These are phyloP conservation scores for Euplexia lucipara DNA, from an alignment of 2,888 invertebrate genomes.

Conservation along the genomic window DNA sequence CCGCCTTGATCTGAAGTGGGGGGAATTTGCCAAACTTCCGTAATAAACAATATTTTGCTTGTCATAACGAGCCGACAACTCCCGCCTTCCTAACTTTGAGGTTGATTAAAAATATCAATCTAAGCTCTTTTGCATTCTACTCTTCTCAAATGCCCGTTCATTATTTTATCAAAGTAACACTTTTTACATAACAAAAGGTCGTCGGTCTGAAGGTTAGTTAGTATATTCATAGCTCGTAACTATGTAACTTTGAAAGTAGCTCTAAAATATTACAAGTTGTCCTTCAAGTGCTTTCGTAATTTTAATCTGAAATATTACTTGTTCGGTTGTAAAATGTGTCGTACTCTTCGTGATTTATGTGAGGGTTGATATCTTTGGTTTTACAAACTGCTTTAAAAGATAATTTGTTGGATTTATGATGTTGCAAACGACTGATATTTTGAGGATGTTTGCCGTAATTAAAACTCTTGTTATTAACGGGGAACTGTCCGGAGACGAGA, in stretches of 20 bases:
- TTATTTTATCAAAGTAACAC: slow-evolving; percentile 56
- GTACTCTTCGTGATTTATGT: slow-evolving; percentile 48
- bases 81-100: slow-evolving; percentile 69
- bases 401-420: slow-evolving; percentile 53
- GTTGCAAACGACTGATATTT: slow-evolving; percentile 53
- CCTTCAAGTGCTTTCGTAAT: slow-evolving; percentile 50
- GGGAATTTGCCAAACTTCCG: slow-evolving; percentile 67
- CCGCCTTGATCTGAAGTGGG: slow-evolving; percentile 56
- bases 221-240: slow-evolving; percentile 43
- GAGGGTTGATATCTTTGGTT: slow-evolving; percentile 44
- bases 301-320: slow-evolving; percentile 52
- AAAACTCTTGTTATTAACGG: slow-evolving; percentile 53
- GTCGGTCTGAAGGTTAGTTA: slow-evolving; percentile 31
- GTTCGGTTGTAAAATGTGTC: slow-evolving; percentile 52
- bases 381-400: slow-evolving; percentile 49
- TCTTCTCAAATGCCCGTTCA: slow-evolving; percentile 47
- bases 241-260: slow-evolving; percentile 44
- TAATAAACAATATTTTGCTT: slow-evolving; percentile 77
- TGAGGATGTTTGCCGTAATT: slow-evolving; percentile 57
- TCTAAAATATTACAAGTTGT: slow-evolving; percentile 50
- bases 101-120: slow-evolving; percentile 82
- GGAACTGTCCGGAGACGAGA: slow-evolving; percentile 30
- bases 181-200: slow-evolving; percentile 20
- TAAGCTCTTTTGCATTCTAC: slow-evolving; percentile 62
- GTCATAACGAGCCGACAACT: slow-evolving; percentile 71